Conservation (phyloP, 1,140 invertebrate genomes). For the Dinoponera quadriceps region DNA sequence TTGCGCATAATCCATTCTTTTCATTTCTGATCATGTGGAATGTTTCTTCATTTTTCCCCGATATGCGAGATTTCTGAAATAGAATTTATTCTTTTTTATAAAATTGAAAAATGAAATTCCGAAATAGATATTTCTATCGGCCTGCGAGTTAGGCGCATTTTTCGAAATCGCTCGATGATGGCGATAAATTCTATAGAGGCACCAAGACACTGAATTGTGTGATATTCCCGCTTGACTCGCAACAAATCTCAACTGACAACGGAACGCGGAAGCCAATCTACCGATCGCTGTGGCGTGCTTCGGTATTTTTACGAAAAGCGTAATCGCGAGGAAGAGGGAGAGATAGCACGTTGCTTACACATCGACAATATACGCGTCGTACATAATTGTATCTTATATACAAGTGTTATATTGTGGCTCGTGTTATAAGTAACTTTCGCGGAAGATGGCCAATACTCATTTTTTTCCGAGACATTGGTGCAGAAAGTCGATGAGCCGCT, state of each 20-base stretch:
- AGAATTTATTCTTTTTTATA: too few species aligned
- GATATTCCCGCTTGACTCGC: slow-evolving; percentile 5
- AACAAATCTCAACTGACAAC: slow-evolving; percentile 28
- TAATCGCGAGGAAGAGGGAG: background rate
- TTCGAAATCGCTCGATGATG: background rate
- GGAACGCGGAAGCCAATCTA: slow-evolving; percentile 18
- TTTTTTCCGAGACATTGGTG: too few species aligned
- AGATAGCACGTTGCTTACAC: background rate
- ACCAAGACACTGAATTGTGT: background rate
- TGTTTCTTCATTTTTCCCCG: background rate
- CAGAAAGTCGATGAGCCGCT: too few species aligned
- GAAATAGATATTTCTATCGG: too few species aligned
- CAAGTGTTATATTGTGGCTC: background rate
- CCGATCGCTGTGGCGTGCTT: background rate
- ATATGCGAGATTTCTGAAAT: too few species aligned
- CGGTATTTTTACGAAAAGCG: slow-evolving; percentile 30
- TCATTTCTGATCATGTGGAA: background rate
- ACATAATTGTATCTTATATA: background rate
- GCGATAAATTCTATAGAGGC: background rate
- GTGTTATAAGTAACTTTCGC: too few species aligned
- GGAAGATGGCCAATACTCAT: too few species aligned
- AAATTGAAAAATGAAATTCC: too few species aligned
- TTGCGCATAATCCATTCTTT: background rate
- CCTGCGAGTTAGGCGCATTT: too few species aligned
- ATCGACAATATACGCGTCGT: background rate